Conservation (phyloP, 1,140 invertebrate species). For the Plectus sambesii region DNA sequence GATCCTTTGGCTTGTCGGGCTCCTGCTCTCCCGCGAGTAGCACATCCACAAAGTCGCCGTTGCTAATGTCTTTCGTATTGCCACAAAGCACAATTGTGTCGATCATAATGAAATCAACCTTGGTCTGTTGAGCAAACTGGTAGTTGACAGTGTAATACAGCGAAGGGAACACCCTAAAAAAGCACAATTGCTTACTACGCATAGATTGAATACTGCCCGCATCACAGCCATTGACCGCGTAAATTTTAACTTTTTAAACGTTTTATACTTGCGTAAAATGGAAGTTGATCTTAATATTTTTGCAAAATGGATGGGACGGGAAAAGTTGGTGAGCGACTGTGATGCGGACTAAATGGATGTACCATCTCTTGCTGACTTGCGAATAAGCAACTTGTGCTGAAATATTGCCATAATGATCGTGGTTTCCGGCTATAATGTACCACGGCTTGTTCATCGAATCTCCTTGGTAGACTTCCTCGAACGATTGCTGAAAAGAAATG, state of each 20-base stretch:
- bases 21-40: conserved; percentile 8
- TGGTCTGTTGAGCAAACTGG: conserved; percentile 22
- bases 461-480: conserved; percentile 23
- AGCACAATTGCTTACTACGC: conserved; percentile 5
- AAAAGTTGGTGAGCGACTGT: too few relatives aligned
- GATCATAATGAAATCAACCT: conserved; percentile 48
- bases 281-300: conserved; percentile 11
- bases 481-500: conserved; percentile 18
- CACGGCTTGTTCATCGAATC: conserved; percentile 46
- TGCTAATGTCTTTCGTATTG: conserved; percentile 39
- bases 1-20: conserved; percentile 30
- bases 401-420: conserved; percentile 51
- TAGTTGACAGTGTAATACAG: conserved; percentile 47
- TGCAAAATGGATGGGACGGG: conserved; percentile 29
- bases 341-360: too few relatives aligned
- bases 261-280: conserved; percentile 4
- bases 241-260: conserved; percentile 26
- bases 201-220: conserved; percentile 18
- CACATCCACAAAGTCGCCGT: conserved; percentile 17
- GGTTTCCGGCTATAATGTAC: conserved; percentile 51
- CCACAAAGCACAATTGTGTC: conserved; percentile 50
- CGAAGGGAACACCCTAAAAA: conserved; percentile 47
- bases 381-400: conserved; percentile 47
- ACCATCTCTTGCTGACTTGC: conserved; percentile 48
- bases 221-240: conserved; percentile 35